These are phyloP conservation scores for Drosophila picticornis DNA, from an alignment of 2,888 invertebrate species.

Conservation along the genomic window DNA sequence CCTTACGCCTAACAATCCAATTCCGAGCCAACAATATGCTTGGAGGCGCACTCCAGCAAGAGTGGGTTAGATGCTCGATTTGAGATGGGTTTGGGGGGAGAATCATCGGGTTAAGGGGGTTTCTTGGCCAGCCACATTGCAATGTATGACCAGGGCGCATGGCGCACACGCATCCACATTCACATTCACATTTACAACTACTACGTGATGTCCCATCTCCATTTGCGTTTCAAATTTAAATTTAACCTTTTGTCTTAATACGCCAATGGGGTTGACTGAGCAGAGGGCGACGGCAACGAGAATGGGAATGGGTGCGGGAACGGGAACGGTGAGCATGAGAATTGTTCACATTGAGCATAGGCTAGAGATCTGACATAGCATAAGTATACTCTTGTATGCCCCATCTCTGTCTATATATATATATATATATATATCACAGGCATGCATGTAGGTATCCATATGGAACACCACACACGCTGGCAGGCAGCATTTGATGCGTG, in stretches of 20 bases:
- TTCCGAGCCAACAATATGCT: slow-evolving; percentile 78
- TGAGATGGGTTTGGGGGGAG: background rate
- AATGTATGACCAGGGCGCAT: slow-evolving; percentile 71
- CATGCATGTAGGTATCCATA: background rate
- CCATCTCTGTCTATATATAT: background rate
- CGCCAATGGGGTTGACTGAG: slow-evolving; percentile 53
- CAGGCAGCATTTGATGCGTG: slow-evolving; percentile 55
- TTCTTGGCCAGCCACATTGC: slow-evolving; percentile 67
- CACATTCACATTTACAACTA: slow-evolving; percentile 1
- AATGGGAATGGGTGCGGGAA: background rate
- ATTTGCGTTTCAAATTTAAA: slow-evolving; percentile 79
- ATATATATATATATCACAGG: background rate
- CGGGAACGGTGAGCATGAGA: slow-evolving; percentile 19
- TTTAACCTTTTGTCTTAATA: slow-evolving; percentile 83
- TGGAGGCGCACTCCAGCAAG: slow-evolving; percentile 55
- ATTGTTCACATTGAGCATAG: slow-evolving; percentile 26
- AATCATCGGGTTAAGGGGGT: slow-evolving; percentile 9
- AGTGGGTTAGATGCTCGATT: background rate
- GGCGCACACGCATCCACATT: slow-evolving; percentile 42
- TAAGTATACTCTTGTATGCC: background rate
- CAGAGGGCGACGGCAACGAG: slow-evolving; percentile 11
- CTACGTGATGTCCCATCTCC: slow-evolving; percentile 35
- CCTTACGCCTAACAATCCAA: slow-evolving; percentile 81
- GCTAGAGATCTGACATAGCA: slow-evolving; percentile 16
- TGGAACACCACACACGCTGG: slow-evolving; percentile 13